Evolutionary conservation across 2,113 vertebrate species (phyloP), one percentile per base, ranked within the genome.

Genomic region (Pao palembangensis): DNA sequence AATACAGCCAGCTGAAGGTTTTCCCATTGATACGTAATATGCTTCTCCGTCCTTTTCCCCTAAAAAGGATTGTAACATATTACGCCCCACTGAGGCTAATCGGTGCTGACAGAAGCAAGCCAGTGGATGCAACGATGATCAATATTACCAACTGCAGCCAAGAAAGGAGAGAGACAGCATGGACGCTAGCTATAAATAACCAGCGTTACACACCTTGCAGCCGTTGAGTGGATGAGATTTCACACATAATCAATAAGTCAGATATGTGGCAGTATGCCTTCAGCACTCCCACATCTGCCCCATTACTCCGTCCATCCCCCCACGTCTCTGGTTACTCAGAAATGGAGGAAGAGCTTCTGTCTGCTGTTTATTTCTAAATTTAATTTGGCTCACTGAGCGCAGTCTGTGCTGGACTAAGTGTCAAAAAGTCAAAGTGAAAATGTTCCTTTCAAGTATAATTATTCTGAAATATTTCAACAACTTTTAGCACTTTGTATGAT

Each of bases 211-310:
- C 75, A 64, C 75, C 75, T 73, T 51, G 55, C 74, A 75, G 79
- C 62, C 58, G 59, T 68, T 10, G 52, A 74, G 67, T 70, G 78
- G 80, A 86, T 81, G 68, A 65, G 76, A 81, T 83, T 83, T 86
- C 85, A 84, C 74, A 80, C 76, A 69, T 81, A 81, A 86, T 87
- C 85, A 78, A 86, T 83, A 81, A 78, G 71, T 80, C 72, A 82
- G 51, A 83, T 71, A 69, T 31, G 52, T 76, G 73, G 65, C 69
- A 58, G 49, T 44, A 1, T 44, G 72, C 74, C 64, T 70, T 47
- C 75, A 66, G 71, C 73, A 17, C 8, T 23, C 50, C 28, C 56
- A 51, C 41, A 31, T 20, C 23, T 50, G 42, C 21, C 41, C 8
- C 42, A 1, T 18, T 20, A 8, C 20, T 58, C 57, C 55, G 17